Percentiles rank a stretch among this genome's conserved stretches.
Evolutionary conservation across 2,113 vertebrate species (phyloP).

Genomic region (human (Homo sapiens)): DNA sequence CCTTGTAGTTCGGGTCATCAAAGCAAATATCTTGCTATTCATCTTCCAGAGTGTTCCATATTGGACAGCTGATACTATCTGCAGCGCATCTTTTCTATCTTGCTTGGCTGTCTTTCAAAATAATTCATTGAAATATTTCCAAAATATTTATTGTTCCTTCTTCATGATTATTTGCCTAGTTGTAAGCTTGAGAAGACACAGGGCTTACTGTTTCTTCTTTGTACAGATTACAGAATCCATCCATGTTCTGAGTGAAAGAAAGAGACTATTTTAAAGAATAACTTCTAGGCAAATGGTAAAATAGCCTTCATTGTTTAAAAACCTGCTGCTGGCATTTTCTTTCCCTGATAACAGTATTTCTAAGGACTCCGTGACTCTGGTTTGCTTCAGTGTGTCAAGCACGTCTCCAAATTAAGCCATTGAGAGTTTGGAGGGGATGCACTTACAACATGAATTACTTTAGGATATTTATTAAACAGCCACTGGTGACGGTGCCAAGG

Average conservation of each 20-base stretch:
- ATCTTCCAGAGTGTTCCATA: conserved; percentile 13
- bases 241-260: conserved; percentile 32
- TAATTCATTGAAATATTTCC: background rate
- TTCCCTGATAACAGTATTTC: background rate
- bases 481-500: no score
- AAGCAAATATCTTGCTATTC: background rate
- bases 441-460: background rate
- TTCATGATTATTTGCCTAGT: background rate
- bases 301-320: conserved; percentile 20
- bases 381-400: background rate
- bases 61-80: background rate
- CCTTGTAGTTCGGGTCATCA: background rate
- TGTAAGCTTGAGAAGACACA: background rate
- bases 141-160: background rate
- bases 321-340: conserved; percentile 23
- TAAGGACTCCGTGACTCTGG: background rate
- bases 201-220: background rate
- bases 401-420: background rate
- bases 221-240: background rate
- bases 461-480: background rate
- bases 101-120: background rate
- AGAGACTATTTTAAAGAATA: conserved; percentile 33
- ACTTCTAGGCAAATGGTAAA: background rate
- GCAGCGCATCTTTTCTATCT: background rate
- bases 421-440: background rate